Evolutionary conservation across 23 tunicate species (phyloP).

Genomic region (Trididemnum miniatum): DNA sequence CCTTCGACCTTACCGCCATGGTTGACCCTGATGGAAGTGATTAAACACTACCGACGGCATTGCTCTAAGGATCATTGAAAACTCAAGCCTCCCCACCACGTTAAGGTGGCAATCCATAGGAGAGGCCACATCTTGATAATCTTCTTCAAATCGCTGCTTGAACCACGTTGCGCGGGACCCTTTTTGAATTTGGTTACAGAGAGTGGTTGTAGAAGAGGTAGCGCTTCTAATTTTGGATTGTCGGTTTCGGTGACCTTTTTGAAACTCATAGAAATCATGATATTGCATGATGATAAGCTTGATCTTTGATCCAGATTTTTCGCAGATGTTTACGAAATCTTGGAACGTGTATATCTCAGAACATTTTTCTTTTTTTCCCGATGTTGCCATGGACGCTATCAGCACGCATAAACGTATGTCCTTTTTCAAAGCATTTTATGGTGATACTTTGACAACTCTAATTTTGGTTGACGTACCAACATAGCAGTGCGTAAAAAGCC

Average conservation of each 20-base stretch:
- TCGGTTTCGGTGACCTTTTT: not conserved
- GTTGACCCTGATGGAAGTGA: too few relatives aligned
- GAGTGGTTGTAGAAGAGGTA: not conserved
- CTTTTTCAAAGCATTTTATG: not conserved
- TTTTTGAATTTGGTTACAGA: not conserved
- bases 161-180: not conserved
- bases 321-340: not conserved
- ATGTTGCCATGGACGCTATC: not conserved
- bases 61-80: too few relatives aligned
- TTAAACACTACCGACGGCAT: too few relatives aligned
- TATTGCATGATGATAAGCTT: too few relatives aligned
- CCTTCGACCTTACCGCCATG: too few relatives aligned
- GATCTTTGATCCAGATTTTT: not conserved
- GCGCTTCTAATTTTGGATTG: not conserved
- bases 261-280: not conserved
- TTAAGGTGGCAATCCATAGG: too few relatives aligned
- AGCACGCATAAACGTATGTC: too few relatives aligned
- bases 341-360: too few relatives aligned
- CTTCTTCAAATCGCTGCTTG: not conserved
- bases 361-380: too few relatives aligned
- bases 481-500: not conserved
- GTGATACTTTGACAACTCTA: not conserved
- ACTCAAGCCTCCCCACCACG: too few relatives aligned
- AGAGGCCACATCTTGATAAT: not conserved
- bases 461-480: not conserved